Base-by-base conservation (phyloP, 2,113 vertebrate genomes). In the Prietella phreatophila region DNA sequence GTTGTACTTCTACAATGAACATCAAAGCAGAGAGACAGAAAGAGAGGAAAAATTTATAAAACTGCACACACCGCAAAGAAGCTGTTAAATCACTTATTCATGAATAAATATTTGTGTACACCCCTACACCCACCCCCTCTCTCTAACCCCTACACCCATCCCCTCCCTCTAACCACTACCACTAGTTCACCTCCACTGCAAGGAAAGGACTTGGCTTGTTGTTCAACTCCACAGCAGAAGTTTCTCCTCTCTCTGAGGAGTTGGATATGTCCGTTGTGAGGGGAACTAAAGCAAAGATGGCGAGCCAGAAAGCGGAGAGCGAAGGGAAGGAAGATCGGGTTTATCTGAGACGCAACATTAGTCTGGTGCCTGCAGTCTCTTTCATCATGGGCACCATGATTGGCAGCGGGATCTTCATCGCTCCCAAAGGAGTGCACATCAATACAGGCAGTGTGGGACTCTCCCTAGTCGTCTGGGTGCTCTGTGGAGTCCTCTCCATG, bases 321-420 rank as follows among this genome's bases (percentile, higher is more conserved):
- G 69, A 42, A 27, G 36, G 50, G 33, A 84, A 92, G 47, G 90
- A 89, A 2, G 92, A 94, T 5, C 90, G 88, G 0, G 84, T 96
- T 71, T 94, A 95, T 85, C 92, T 96, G 88, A 93, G 94, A 90
- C 95, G 95, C 61, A 94, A 94, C 83, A 96, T 97, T 13, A 94
- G 95, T 82, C 91, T 97, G 89, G 88, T 96, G 90, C 86, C 96
- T 1, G 95, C 96, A 17, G 92, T 95, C 87, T 96, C 93, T 0
- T 94, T 98, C 50, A 93, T 97, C 89, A 93, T 97, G 0, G 97
- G 97, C 65, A 95, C 95, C 4, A 96, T 98, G 94, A 95, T 98
- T 89, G 97, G 97, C 91, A 97, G 97, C 0, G 97, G 97, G 61
- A 98, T 98, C 93, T 98, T 98, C 60, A 97, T 98, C 63, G 96